phyloP scores from a whole-genome alignment of 2,888 invertebrate species.

The Caenorhabditis panamensis region DNA sequence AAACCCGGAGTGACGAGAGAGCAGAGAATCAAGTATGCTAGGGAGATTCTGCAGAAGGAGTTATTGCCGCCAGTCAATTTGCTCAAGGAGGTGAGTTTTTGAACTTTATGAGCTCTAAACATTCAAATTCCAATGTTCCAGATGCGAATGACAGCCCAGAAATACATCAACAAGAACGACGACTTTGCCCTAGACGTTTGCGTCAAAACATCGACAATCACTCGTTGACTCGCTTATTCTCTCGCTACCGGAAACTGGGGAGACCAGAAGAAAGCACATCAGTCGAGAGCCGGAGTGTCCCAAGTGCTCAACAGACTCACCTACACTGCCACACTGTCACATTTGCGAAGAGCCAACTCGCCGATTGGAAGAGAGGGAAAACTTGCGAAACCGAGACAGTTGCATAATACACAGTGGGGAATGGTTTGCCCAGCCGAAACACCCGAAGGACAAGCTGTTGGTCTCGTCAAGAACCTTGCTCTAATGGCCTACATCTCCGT shows the following conservation, averaged over 20 bases:
- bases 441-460: conserved; percentile 88
- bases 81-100: conserved; percentile 77
- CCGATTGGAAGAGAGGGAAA: conserved; percentile 99
- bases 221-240: conserved; percentile 96
- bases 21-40: conserved; percentile 98
- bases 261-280: conserved; percentile 99
- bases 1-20: conserved; percentile 98
- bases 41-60: conserved; percentile 98
- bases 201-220: conserved; percentile 91
- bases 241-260: conserved; percentile 99
- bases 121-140: conserved; percentile 83
- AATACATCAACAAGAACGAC: conserved; percentile 98
- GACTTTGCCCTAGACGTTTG: conserved; percentile 95
- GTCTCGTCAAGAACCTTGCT: conserved; percentile 97
- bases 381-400: conserved; percentile 96
- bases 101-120: too few relatives aligned
- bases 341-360: conserved; percentile 97
- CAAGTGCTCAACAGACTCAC: conserved; percentile 96
- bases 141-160: conserved; percentile 97
- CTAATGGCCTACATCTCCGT: conserved; percentile 99
- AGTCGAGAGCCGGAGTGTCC: conserved; percentile 95
- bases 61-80: too few relatives aligned
- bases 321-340: conserved; percentile 97
- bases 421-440: conserved; percentile 98
- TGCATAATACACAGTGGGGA: conserved; percentile 99